Evolutionary conservation across 2,797 vertebrate species (phyloP), one percentile per base, ranked within the genome.

Genomic region (Uromys caudimaculatus): DNA sequence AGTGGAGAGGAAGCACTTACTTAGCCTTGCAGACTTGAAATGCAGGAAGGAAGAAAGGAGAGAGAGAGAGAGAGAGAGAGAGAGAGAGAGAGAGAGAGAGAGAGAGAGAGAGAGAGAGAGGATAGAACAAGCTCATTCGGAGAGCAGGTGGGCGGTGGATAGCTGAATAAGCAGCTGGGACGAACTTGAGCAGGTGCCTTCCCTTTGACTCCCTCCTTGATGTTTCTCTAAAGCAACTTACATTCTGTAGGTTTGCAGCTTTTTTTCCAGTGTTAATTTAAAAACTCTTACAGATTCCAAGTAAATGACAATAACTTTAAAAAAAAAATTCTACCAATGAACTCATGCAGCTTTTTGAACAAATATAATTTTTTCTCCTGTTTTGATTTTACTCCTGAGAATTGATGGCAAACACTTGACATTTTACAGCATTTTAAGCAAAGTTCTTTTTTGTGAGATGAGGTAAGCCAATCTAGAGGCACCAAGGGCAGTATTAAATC

Each of bases 91-190:
- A 86, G n/a, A 35, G 27, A 50, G 32, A 86, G n/a, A 35, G 27
- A 50, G 32, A 86, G n/a, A 35, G 27, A 50, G 32, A 86, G n/a
- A 35, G 27, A 50, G 95, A 27, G 0, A 1, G 60, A 32, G 52
- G 32, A 6, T 76, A 92, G 78, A 96, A 92, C 1, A 0, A 97
- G 90, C 91, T 98, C 96, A 90, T 97, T 96, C 97, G 76, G 89
- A 73, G 91, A 98, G 96, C 97, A 97, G 96, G 97, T 97, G 92
- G 94, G 69, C 60, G 64, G 76, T 60, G 78, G 96, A 71, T 50
- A 97, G 97, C 97, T 97, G 96, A 98, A 88, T 95, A 98, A 98
- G 96, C 96, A 97, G 95, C 95, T 97, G 95, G 81, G 78, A 96
- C 92, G 96, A 90, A 96, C 82, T 79, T 47, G 52, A 97, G 89